Base-by-base conservation (phyloP, 2,113 vertebrate species). In the Lepisosteus osseus region DNA sequence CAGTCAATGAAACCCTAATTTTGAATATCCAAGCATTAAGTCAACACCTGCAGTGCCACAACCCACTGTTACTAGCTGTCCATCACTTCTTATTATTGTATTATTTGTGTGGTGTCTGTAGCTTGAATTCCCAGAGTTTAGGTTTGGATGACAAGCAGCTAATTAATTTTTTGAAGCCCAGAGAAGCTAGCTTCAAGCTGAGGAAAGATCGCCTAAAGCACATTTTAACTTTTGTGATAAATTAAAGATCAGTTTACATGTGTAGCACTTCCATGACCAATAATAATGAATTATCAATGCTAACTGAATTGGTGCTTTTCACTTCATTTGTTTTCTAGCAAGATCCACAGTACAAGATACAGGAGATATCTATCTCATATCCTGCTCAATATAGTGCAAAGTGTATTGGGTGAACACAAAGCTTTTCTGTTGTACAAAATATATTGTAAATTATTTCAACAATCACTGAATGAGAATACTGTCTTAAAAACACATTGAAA, bases 291-390 rank as follows among this genome's bases (percentile, higher is more conserved):
- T 91, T 86, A 86, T 84, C 85, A 86, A 79, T 81, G 85, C 81
- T 86, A 85, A 87, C 86, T 76, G 80, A 88, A 89, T 44, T 84
- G 85, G 83, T 83, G 87, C 78, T 88, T 85, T 80, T 87, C 67
- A 77, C 90, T 90, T 92, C 88, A 87, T 92, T 91, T 90, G 86
- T 87, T 90, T 88, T 89, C 83, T 87, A 86, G 85, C 82, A 54
- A 72, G 75, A 70, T 84, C 76, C 86, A 91, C 86, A 83, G 79
- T 86, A 87, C 81, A 83, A 82, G 86, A 91, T 91, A 86, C 76
- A 88, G 90, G 87, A 84, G 80, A 81, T 83, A 92, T 91, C 90
- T 89, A 88, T 90, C 87, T 88, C 88, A 93, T 90, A 79, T 85
- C 74, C 83, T 74, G 86, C 78, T 82, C 85, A 85, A 84, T 85